Conservation (phyloP, 2,113 vertebrate species). For the Noturus placidus region DNA sequence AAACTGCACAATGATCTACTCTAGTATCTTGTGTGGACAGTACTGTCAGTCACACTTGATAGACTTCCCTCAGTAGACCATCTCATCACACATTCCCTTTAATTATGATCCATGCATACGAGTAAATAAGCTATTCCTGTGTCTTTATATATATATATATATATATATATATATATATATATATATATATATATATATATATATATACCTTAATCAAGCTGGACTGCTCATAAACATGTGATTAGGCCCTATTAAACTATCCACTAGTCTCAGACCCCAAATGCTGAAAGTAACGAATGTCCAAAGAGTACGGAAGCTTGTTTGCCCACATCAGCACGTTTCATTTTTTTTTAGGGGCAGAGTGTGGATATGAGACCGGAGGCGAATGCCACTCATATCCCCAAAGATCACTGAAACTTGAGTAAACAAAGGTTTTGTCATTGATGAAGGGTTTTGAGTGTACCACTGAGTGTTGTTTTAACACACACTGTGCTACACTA, state of each 20-base stretch:
- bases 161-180: too few species aligned
- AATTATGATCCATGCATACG: neutral
- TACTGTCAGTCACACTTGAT: neutral
- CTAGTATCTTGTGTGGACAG: neutral
- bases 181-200: too few species aligned
- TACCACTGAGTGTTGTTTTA: slow-evolving; percentile 15
- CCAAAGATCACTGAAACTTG: slow-evolving; percentile 37
- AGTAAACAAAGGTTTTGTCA: slow-evolving; percentile 23
- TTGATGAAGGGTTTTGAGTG: slow-evolving; percentile 5
- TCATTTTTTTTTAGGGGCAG: slow-evolving; percentile 25
- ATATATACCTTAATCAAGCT: neutral
- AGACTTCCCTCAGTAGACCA: neutral
- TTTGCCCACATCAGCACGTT: slow-evolving; percentile 49
- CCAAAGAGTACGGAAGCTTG: slow-evolving; percentile 24
- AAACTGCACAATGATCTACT: neutral
- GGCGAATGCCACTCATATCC: slow-evolving; percentile 11
- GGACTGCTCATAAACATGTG: slow-evolving; percentile 26
- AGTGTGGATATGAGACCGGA: neutral
- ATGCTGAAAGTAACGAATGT: slow-evolving; percentile 6
- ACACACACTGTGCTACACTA: neutral
- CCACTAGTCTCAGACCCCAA: neutral
- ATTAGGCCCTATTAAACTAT: slow-evolving; percentile 4
- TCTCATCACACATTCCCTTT: neutral
- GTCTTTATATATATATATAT: too few species aligned
- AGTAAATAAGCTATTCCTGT: neutral